Percentiles rank a stretch among this genome's conserved stretches.
Conservation (phyloP, 1,140 invertebrate species). For the Sitodiplosis mosellana region DNA sequence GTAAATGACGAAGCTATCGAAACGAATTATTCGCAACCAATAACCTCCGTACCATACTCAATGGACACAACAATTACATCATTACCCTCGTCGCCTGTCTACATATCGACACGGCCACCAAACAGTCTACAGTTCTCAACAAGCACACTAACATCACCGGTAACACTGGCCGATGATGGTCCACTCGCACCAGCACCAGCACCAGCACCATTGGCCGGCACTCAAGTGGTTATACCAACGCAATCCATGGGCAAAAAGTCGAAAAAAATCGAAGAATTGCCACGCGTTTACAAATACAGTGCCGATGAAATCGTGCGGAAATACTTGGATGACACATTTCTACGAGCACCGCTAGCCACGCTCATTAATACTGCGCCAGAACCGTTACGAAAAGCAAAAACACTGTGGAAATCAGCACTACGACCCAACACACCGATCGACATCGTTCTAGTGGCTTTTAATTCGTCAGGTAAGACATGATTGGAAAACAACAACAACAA, state of each 20-base stretch:
- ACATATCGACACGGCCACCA: background rate
- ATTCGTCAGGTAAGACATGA: constrained; percentile 15
- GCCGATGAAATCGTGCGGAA: constrained; percentile 23
- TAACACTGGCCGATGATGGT: too few relatives aligned
- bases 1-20: too few relatives aligned
- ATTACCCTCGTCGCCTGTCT: background rate
- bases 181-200: background rate
- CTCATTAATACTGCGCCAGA: constrained; percentile 28
- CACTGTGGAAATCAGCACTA: constrained; percentile 27
- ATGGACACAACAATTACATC: background rate
- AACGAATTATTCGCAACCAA: too few relatives aligned
- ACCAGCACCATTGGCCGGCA: background rate
- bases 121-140: background rate
- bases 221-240: background rate
- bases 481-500: too few relatives aligned
- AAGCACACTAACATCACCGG: background rate
- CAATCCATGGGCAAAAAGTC: background rate
- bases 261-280: background rate
- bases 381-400: constrained; percentile 27
- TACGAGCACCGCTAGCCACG: constrained; percentile 31
- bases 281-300: constrained; percentile 1
- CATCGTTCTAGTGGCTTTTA: constrained; percentile 22
- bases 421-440: constrained; percentile 21
- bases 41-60: too few relatives aligned
- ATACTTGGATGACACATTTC: constrained; percentile 34